Evolutionary conservation across 2,113 vertebrate genomes (phyloP).

Genomic region (Toxotes jaculatrix): DNA sequence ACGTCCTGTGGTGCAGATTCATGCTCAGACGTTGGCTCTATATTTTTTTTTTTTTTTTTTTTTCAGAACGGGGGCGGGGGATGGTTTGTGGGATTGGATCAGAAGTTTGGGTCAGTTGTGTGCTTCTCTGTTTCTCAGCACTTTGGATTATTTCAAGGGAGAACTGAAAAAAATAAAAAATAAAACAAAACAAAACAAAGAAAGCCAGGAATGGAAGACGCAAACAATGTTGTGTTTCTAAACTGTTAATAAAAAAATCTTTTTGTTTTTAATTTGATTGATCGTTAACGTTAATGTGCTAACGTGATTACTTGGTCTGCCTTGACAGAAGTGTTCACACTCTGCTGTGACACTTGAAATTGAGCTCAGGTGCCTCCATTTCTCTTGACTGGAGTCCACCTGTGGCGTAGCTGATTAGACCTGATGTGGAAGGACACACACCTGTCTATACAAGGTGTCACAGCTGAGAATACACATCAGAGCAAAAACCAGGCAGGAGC

Average conservation of each 20-base stretch:
- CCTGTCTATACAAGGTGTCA: no score
- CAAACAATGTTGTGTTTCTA: slow-evolving; percentile 70
- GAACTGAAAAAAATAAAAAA: neutral
- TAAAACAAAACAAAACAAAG: neutral
- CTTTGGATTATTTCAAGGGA: slow-evolving; percentile 22
- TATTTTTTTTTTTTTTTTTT: slow-evolving; percentile 18
- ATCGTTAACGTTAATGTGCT: neutral
- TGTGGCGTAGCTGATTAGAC: no score
- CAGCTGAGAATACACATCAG: no score
- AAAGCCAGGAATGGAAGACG: slow-evolving; percentile 50
- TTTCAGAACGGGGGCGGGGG: neutral
- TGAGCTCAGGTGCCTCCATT: no score
- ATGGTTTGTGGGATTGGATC: neutral
- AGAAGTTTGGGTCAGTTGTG: slow-evolving; percentile 12
- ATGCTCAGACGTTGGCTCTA: neutral
- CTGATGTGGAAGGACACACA: no score
- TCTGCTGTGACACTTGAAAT: no score
- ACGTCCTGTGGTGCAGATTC: neutral
- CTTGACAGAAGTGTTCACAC: neutral
- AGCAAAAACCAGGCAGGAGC: no score
- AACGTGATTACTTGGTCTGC: neutral
- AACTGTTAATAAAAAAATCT: slow-evolving; percentile 82
- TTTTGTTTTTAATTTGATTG: slow-evolving; percentile 48
- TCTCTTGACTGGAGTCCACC: no score
- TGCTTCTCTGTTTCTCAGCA: slow-evolving; percentile 22